These are phyloP conservation scores for Malacoctenus gilli DNA, from an alignment of 2,797 vertebrate genomes.

Conservation along the genomic window DNA sequence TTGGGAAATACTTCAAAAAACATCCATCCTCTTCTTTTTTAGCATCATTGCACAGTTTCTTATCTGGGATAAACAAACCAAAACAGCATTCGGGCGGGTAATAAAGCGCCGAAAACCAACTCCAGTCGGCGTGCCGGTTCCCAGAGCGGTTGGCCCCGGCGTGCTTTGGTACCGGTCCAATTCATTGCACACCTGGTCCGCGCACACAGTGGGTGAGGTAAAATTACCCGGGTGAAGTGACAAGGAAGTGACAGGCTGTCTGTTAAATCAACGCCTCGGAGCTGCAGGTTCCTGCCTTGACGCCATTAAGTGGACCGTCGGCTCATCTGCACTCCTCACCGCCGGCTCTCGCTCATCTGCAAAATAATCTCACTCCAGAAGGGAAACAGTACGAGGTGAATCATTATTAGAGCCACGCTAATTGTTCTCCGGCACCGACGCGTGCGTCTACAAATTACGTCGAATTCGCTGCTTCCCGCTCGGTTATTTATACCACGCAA, in stretches of 20 bases:
- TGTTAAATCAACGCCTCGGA: conserved; percentile 63
- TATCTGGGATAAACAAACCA: conserved; percentile 22
- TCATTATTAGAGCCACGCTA: conserved; percentile 4
- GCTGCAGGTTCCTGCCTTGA: conserved; percentile 40
- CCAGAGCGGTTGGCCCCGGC: conserved; percentile 28
- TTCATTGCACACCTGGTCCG: conserved; percentile 35
- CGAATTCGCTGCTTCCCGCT: conserved; percentile 17
- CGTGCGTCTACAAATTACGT: not conserved
- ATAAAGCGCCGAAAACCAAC: conserved; percentile 8
- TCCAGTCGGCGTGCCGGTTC: conserved; percentile 10
- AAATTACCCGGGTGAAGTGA: conserved; percentile 65
- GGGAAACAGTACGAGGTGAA: conserved; percentile 17
- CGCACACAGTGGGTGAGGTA: conserved; percentile 43
- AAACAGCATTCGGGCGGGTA: conserved; percentile 12
- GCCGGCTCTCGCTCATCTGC: conserved; percentile 40
- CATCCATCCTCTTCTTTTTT: conserved; percentile 23
- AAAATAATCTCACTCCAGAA: conserved; percentile 15
- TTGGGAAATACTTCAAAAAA: conserved; percentile 29
- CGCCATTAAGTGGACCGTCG: conserved; percentile 65
- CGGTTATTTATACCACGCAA: conserved; percentile 45
- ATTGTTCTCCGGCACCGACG: conserved; percentile 14
- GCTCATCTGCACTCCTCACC: conserved; percentile 37
- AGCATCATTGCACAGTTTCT: conserved; percentile 16
- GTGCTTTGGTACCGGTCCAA: conserved; percentile 20
- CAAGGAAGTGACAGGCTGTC: conserved; percentile 68